phyloP scores from a whole-genome alignment of 2,797 vertebrate genomes.

The Tokudaia muenninki region DNA sequence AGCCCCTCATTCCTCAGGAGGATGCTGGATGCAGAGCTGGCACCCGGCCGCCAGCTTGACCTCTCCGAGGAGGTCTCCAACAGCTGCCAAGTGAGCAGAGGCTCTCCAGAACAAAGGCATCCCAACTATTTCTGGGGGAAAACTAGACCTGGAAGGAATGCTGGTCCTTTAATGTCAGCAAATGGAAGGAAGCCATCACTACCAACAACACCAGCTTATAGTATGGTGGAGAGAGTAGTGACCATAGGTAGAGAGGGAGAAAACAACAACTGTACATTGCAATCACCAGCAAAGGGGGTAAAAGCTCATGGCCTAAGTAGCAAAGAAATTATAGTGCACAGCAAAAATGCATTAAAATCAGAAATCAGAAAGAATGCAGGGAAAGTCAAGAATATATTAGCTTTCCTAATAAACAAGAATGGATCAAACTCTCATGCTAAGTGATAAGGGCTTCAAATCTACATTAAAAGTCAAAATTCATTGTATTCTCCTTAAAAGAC shows the following conservation, averaged over 20 bases:
- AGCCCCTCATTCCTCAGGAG: constrained; percentile 24
- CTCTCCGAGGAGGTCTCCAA: constrained; percentile 63
- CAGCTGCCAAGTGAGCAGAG: constrained; percentile 62
- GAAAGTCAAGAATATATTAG: constrained; percentile 3
- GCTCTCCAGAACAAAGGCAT: constrained; percentile 45
- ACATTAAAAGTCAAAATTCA: constrained; percentile 48
- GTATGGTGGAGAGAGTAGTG: not conserved
- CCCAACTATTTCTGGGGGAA: constrained; percentile 59
- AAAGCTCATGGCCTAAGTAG: not conserved
- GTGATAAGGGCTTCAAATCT: constrained; percentile 38
- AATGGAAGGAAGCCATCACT: constrained; percentile 47
- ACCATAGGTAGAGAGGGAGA: not conserved
- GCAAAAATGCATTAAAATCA: constrained; percentile 26
- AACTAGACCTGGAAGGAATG: constrained; percentile 40
- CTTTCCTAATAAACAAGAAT: constrained; percentile 64
- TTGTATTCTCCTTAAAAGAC: constrained; percentile 30
- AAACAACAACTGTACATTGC: not conserved
- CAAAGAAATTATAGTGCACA: constrained; percentile 25
- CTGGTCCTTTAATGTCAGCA: constrained; percentile 59
- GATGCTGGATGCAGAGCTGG: constrained; percentile 68
- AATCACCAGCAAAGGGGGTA: not conserved
- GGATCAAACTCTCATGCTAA: constrained; percentile 27
- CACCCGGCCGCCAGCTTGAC: constrained; percentile 48
- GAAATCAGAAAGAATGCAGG: not conserved
- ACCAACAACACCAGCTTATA: not conserved